Base-by-base conservation (phyloP, 2,888 invertebrate species). In the Drosophila stalkeri region DNA sequence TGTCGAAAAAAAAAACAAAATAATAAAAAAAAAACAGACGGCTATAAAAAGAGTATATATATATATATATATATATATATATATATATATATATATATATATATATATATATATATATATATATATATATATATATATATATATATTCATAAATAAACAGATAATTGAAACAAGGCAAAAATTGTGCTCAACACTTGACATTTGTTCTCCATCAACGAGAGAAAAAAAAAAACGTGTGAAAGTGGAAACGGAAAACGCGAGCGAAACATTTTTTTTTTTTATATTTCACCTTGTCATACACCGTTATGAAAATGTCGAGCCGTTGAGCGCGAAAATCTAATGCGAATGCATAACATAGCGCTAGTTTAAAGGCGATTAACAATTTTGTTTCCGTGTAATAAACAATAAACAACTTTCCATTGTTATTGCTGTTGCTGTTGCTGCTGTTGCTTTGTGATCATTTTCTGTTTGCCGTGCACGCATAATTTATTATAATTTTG, bases 401-500 rank as follows among this genome's bases (percentile, higher is more conserved):
- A 87, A 80, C 73, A 81, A 75, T 74, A 73, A 80, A 73, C 80
- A 73, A 79, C 81, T 89, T 80, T 81, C 72, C 77, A 75, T 79
- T 77, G 77, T 68, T 77, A 75, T 68, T 64, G 63, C 3, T 67
- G 56, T 68, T 77, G 77, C 44, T 75, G 81, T 16, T 68, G 51
- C 27, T 60, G 79, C 41, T 54, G 72, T 47, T 59, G 75, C 74
- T 74, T 47, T 61, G 41, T 52, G 80, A 51, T 69, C 62, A 55
- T 47, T 68, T 67, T 64, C 51, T 52, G 63, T 61, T 76, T 66
- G 73, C 59, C 69, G 59, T 74, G 60, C 79, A 86, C 86, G 86
- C 89, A 90, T 90, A 88, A 83, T 90, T 90, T 77, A 89, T 82
- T 82, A 81, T 83, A 90, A 89, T 91, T 80, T 82, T 91, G 91